These are phyloP conservation scores for Leucania comma DNA, from an alignment of 2,888 invertebrate genomes.

Conservation along the genomic window DNA sequence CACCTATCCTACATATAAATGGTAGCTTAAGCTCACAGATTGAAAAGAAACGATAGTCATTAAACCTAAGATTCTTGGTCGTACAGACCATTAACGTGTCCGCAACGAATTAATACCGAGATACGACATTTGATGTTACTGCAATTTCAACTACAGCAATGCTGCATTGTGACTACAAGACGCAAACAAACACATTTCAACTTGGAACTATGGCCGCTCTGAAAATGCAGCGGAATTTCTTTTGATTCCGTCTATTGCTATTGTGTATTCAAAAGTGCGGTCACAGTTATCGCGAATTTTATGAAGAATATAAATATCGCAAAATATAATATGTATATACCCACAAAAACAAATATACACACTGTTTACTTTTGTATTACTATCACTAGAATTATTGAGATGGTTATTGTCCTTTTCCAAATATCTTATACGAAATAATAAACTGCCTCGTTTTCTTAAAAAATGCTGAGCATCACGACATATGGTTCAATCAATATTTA, in stretches of 20 bases:
- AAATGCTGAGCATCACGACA: no score
- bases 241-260: conserved; percentile 37
- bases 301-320: not conserved
- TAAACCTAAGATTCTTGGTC: conserved; percentile 1
- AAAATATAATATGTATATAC: no score
- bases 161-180: conserved; percentile 34
- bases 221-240: conserved; percentile 47
- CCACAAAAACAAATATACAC: not conserved
- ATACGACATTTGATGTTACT: conserved; percentile 38
- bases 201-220: conserved; percentile 36
- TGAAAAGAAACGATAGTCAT: conserved; percentile 23
- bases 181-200: conserved; percentile 48
- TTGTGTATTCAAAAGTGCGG: conserved; percentile 27
- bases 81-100: conserved; percentile 26
- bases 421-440: no score
- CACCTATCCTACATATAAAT: not conserved
- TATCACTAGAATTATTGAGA: no score
- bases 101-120: conserved; percentile 27
- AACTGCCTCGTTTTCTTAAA: no score
- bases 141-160: conserved; percentile 30
- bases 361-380: no score
- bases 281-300: not conserved
- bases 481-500: no score
- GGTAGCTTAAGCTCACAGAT: conserved; percentile 4
- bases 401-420: no score